Evolutionary conservation across 2,888 invertebrate species (phyloP), one percentile per base, ranked within the genome.

Genomic region (Pseudococcus jackbeardsleyi): DNA sequence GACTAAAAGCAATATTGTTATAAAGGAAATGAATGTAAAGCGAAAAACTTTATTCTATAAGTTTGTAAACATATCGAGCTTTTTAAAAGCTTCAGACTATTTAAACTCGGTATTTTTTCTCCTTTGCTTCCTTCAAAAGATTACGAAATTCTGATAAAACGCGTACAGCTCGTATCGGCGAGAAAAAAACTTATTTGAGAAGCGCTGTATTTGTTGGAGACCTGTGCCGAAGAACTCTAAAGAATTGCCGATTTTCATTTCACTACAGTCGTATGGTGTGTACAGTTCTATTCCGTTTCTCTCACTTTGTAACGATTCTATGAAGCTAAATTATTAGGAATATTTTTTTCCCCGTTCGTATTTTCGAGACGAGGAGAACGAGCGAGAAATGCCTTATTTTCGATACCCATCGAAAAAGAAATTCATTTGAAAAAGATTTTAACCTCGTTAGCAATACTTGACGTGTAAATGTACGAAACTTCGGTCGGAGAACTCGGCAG

Each of bases 11-110:
- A 82, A 82, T 82, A 42, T 46, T 46, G 46, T 42, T 46, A 17
- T 22, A 42, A 82, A 82, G n/a, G 79, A 46, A 82, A 82, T 46
- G 79, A 82, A 82, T 46, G 79, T 19, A 82, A 72, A 33, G 39
- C 79, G 79, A 82, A 82, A 82, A 42, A 46, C 19, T 64, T 64
- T 64, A 64, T 64, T 22, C 64, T 46, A 15, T 82, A 82, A 82
- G 42, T 46, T 82, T 19, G 79, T n/a, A 42, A 82, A 82, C 79
- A 82, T 82, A 82, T 82, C 46, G 46, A 82, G 46, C 46, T 82
- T 82, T 42, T 82, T 19, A 82, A 82, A 82, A 82, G 79, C 79
- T 82, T 82, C 46, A 82, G n/a, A 82, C 42, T 82, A 82, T 82
- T 82, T 82, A 82, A 82, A 82, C 22, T 82, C 46, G 42, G 42